phyloP scores from a whole-genome alignment of 2,888 invertebrate species.

The Pyrocoelia pectoralis region DNA sequence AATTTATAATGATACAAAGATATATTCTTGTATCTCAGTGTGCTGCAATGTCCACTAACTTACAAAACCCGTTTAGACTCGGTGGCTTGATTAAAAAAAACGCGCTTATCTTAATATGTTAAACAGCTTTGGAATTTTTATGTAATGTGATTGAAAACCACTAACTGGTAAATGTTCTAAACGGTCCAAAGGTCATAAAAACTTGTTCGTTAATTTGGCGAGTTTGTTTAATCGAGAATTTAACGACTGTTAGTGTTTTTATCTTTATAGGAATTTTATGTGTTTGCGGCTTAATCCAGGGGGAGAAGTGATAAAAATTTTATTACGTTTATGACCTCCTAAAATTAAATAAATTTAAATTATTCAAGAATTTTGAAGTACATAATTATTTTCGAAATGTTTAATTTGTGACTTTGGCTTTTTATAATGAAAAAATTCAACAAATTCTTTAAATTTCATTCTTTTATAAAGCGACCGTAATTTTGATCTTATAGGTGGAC shows the following conservation, averaged over 20 bases:
- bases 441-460: too few species aligned
- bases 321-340: slow-evolving; percentile 32
- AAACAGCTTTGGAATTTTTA: slow-evolving; percentile 32
- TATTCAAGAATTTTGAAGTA: slow-evolving; percentile 25
- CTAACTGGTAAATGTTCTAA: slow-evolving; percentile 30
- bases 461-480: too few species aligned
- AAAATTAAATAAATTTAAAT: slow-evolving; percentile 30
- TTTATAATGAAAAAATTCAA: neutral
- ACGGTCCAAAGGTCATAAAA: slow-evolving; percentile 32
- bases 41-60: slow-evolving; percentile 21
- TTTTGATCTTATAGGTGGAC: too few species aligned
- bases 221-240: slow-evolving; percentile 35
- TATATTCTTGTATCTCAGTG: slow-evolving; percentile 33
- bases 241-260: slow-evolving; percentile 36
- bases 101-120: slow-evolving; percentile 29
- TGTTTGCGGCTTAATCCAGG: slow-evolving; percentile 32
- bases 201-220: slow-evolving; percentile 35
- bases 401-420: neutral
- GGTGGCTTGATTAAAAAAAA: slow-evolving; percentile 28
- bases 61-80: slow-evolving; percentile 30
- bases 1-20: slow-evolving; percentile 35
- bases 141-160: slow-evolving; percentile 29
- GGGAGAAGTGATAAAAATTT: slow-evolving; percentile 30
- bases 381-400: neutral
- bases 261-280: slow-evolving; percentile 36